Conservation (phyloP, 2,888 invertebrate genomes). For the Dexiosoma caninum region DNA sequence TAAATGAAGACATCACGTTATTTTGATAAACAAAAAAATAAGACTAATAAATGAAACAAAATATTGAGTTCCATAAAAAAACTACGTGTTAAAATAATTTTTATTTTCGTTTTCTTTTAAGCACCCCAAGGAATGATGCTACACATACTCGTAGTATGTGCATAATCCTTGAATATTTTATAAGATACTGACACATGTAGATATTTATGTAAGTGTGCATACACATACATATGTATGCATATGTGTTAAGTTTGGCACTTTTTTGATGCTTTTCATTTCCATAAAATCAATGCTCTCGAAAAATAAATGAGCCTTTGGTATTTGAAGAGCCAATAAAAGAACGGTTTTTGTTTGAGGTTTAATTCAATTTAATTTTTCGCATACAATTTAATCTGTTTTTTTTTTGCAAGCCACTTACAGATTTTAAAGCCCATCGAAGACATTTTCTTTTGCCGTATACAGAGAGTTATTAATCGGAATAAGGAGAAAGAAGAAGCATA, state of each 20-base stretch:
- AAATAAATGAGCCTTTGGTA: background rate
- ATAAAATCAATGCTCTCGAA: background rate
- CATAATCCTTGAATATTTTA: too few relatives aligned
- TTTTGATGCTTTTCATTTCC: background rate
- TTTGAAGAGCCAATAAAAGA: background rate
- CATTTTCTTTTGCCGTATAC: too few relatives aligned
- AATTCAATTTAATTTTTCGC: constrained; percentile 29
- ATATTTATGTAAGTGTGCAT: background rate
- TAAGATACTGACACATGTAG: background rate
- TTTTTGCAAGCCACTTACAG: background rate
- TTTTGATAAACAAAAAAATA: constrained; percentile 33
- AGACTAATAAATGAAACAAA: constrained; percentile 20
- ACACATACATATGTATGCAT: background rate
- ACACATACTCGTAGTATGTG: too few relatives aligned
- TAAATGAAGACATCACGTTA: constrained; percentile 42
- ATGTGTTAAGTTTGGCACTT: background rate
- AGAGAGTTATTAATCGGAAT: too few relatives aligned
- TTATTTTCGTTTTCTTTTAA: background rate
- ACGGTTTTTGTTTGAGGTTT: constrained; percentile 19
- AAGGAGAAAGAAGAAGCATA: too few relatives aligned
- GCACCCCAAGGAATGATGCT: background rate
- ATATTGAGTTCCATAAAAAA: constrained; percentile 25
- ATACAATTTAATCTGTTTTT: background rate
- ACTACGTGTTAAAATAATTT: constrained; percentile 49
- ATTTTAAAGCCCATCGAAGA: background rate